These are phyloP conservation scores for Vulpes lagopus DNA, from an alignment of 2,113 vertebrate genomes.

Conservation along the genomic window DNA sequence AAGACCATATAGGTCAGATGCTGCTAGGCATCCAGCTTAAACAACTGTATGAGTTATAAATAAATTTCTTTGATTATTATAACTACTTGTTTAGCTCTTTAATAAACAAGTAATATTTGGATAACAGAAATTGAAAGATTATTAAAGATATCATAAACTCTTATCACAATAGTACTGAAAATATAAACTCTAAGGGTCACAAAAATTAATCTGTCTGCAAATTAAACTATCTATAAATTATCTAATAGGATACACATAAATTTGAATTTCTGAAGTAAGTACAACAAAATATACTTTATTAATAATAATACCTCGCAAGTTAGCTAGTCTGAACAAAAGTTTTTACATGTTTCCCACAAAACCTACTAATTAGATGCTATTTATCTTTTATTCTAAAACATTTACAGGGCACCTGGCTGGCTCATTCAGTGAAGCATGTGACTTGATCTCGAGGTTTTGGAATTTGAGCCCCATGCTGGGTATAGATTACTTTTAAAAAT, in stretches of 20 bases:
- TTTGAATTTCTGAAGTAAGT: conserved; percentile 48
- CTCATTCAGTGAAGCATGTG: background rate
- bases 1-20: background rate
- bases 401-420: background rate
- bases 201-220: conserved; percentile 56
- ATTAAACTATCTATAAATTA: conserved; percentile 37
- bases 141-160: conserved; percentile 24
- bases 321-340: conserved; percentile 31
- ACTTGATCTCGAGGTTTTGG: background rate
- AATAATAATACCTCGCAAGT: conserved; percentile 9
- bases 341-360: background rate
- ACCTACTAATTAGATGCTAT: background rate
- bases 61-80: conserved; percentile 17
- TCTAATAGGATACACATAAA: conserved; percentile 40
- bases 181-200: conserved; percentile 31
- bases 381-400: conserved; percentile 52
- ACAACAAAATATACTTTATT: conserved; percentile 51
- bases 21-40: background rate
- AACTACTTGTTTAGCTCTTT: conserved; percentile 27
- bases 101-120: conserved; percentile 18
- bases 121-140: background rate
- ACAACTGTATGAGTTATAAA: background rate
- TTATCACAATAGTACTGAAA: conserved; percentile 54
- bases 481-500: background rate
- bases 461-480: background rate